Evolutionary conservation across 2,797 vertebrate genomes (phyloP), one percentile per base, ranked within the genome.

Genomic region (Sorex maritimensis): DNA sequence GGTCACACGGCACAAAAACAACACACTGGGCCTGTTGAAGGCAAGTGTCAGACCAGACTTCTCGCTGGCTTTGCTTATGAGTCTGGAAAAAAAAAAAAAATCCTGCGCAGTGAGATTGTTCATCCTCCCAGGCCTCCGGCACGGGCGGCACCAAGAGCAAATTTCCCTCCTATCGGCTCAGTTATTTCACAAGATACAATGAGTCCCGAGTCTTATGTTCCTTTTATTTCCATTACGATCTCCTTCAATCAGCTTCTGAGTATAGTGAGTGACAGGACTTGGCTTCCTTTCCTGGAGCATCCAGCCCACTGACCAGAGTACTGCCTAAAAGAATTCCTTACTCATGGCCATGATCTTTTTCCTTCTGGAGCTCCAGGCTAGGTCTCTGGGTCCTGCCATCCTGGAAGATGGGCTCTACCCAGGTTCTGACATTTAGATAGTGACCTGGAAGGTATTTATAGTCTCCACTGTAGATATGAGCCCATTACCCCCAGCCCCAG

Each of bases 211-310:
- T 80, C 85, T 61, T 46, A 92, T 77, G 78, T 68, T 91, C 71
- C 74, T 94, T 96, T 95, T 91, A 86, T 95, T 94, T 78, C 87
- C 85, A 91, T 96, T 94, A 86, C 85, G 73, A 91, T 89, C 87
- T 92, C 85, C 90, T 81, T 92, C 11, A 8, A 78, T 95, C 92
- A 89, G 93, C 49, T 87, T 86, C 82, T 46, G 13, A 67, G 68
- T 30, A 0, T 2, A 86, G 78, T 55, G 89, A 86, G 78, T 55
- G 89, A 83, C 30, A 65, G 82, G 73, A 55, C 72, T 69, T 91
- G 91, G 41, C 92, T 90, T 86, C 6, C 71, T 41, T 6, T 94
- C 75, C 44, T 28, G 30, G 86, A 44, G 49, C 80, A 41, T 73
- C 73, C 61, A 72, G 38, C 67, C 88, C 79, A 81, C 87, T 61